phyloP scores from a whole-genome alignment of 2,113 vertebrate genomes.

The Cercocebus atys region DNA sequence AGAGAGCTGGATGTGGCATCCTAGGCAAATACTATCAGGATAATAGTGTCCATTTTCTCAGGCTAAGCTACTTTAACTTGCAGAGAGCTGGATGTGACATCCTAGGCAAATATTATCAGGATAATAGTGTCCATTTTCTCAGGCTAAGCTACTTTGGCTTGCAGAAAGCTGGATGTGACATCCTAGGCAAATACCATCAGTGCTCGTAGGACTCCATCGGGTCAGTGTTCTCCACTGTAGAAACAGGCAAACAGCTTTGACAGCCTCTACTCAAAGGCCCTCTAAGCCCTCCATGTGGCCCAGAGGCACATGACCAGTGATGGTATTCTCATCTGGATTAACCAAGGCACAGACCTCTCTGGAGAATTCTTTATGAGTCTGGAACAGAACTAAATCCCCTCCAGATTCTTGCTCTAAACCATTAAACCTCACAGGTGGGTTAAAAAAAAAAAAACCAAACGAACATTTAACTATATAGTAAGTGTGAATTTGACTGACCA shows the following conservation, averaged over 20 bases:
- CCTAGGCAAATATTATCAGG: slow-evolving; percentile 13
- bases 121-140: background rate
- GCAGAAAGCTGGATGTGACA: slow-evolving; percentile 47
- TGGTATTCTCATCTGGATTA: background rate
- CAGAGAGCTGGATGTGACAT: slow-evolving; percentile 46
- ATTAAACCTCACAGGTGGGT: background rate
- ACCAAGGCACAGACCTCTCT: background rate
- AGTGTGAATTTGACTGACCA: background rate
- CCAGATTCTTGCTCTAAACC: background rate
- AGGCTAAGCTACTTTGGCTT: background rate
- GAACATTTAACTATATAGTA: background rate
- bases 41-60: background rate
- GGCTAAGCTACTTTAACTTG: background rate
- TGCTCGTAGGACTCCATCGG: background rate
- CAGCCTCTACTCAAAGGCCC: background rate
- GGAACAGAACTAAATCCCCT: background rate
- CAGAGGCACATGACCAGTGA: background rate
- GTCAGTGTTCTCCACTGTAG: background rate
- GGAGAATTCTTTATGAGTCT: background rate
- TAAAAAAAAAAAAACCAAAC: background rate
- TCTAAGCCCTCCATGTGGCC: background rate
- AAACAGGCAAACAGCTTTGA: background rate
- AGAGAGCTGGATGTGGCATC: slow-evolving; percentile 51
- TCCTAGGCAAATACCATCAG: slow-evolving; percentile 47
- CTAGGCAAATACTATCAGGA: background rate